Base-by-base conservation (phyloP, 2,888 invertebrate species). In the Eupeodes latifasciatus region DNA sequence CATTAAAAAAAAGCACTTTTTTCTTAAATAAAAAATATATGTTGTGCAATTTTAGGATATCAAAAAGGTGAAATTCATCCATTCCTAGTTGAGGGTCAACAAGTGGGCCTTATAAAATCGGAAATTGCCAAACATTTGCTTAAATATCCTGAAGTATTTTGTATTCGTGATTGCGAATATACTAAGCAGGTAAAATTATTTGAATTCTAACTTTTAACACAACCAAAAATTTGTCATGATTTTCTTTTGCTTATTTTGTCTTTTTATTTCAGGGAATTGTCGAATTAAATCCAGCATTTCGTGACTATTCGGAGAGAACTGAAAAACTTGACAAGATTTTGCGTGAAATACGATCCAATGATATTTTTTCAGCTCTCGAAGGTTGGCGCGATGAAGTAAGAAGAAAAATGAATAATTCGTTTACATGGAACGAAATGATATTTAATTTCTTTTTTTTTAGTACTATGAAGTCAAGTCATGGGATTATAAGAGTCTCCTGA, bases 371-470 rank as follows among this genome's bases (percentile, higher is more conserved):
- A 89, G 96, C 98, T 61, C 94, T 98, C 10, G 96, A 96, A 92
- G 98, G 98, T 19, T 99, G 98, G 98, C 95, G 98, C 92, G 97
- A 98, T 94, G 98, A 99, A 96, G 97, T 97, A 93, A 91, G 86
- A 59, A 6, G 4, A 19, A 10, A 1, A 6, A 57, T 27, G 12
- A 19, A 12, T 1, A 19, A 57, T 11, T 57, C 5, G 27, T 4
- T 2, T 27, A 27, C 11, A 57, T 6, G 4, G 6, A 57, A 57
- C 57, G 5, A 27, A 40, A 40, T 9, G 40, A 40, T 40, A 40
- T 40, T 40, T 0, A 40, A 9, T 10, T 0, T 3, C 44, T 36
- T 27, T 1, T 5, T 11, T 16, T 62, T 19, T 19, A 97, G 96
- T 97, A 96, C 94, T 98, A 97, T 93, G 97, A 98, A 94, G 98